Evolutionary conservation across 2,113 vertebrate genomes (phyloP), one percentile per base, ranked within the genome.

Genomic region (Hymenochirus boettgeri): DNA sequence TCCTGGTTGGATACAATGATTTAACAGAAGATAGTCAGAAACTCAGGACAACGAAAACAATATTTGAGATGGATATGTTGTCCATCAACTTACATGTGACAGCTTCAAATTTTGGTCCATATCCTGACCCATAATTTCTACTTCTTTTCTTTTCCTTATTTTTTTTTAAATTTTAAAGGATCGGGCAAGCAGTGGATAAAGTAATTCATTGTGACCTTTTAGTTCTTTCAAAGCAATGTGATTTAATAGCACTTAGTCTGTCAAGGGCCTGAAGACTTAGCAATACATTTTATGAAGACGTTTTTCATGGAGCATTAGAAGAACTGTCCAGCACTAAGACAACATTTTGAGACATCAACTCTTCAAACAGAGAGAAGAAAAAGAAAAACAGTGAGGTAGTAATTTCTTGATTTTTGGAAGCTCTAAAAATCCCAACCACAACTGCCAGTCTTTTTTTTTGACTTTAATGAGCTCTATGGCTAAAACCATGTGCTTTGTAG

Each of bases 231-330:
- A 78, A 82, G 77, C 59, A 80, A 86, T 83, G 78, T 88, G 85
- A 88, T 88, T 88, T 88, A 88, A 85, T 81, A 86, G 82, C 84
- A 89, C 85, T 88, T 89, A 86, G 86, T 88, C 83, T 85, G 84
- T 87, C 86, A 85, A 78, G 80, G 85, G 83, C 80, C 75, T n/a
- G 83, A 80, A 85, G 82, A 82, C 79, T 82, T 87, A 85, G 75
- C 83, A 87, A 83, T 86, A 85, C 82, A 83, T 82, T 84, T 85
- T 87, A 87, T 88, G 84, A 89, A 86, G 74, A 65, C 61, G 46
- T 58, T 82, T 84, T 85, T 88, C 81, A 82, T 79, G 78, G 77
- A 72, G 79, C 83, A 86, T 85, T 89, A 83, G 75, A 73, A 74
- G 75, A 84, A 77, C 72, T 83, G 73, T 79, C 79, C 66, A 77